A percentile compares a stretch with the other conserved stretches of the same genome.
phyloP scores from a whole-genome alignment of 2,113 vertebrate species.

The Lamprotornis superbus region DNA sequence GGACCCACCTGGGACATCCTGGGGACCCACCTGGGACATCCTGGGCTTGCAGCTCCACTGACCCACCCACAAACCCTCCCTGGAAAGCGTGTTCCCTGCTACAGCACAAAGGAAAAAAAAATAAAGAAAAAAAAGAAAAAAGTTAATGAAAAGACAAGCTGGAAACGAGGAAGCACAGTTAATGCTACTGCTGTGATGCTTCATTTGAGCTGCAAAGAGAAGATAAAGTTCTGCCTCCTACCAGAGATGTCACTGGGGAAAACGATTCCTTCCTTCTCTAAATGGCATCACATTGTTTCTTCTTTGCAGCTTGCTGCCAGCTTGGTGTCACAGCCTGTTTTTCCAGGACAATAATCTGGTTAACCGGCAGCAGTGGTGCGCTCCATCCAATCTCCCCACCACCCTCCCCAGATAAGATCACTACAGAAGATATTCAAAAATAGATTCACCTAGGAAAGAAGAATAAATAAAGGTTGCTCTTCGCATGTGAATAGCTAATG shows the following conservation, averaged over 20 bases:
- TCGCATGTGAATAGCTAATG: constrained; percentile 39
- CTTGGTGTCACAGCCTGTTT: not conserved
- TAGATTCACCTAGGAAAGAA: constrained; percentile 21
- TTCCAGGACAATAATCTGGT: not conserved
- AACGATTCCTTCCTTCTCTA: constrained; percentile 31
- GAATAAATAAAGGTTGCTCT: constrained; percentile 32
- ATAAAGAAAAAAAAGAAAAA: not conserved
- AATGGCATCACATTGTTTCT: not conserved
- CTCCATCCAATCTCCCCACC: not conserved
- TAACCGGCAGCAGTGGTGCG: not conserved
- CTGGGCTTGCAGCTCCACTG: not conserved
- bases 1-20: not conserved
- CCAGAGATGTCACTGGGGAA: not conserved
- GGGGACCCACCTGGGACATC: not conserved
- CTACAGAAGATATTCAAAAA: constrained; percentile 12
- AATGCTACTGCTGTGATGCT: not conserved
- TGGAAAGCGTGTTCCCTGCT: not conserved
- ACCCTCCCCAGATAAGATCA: not conserved
- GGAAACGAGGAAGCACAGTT: not conserved
- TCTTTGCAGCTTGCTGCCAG: not conserved
- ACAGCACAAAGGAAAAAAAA: not conserved
- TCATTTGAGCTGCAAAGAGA: constrained; percentile 16
- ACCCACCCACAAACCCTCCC: not conserved
- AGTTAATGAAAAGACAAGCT: not conserved
- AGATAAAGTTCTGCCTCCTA: constrained; percentile 44